Evolutionary conservation across 1,140 invertebrate species (phyloP), one percentile per base, ranked within the genome.

Genomic region (Megalopta genalis): DNA sequence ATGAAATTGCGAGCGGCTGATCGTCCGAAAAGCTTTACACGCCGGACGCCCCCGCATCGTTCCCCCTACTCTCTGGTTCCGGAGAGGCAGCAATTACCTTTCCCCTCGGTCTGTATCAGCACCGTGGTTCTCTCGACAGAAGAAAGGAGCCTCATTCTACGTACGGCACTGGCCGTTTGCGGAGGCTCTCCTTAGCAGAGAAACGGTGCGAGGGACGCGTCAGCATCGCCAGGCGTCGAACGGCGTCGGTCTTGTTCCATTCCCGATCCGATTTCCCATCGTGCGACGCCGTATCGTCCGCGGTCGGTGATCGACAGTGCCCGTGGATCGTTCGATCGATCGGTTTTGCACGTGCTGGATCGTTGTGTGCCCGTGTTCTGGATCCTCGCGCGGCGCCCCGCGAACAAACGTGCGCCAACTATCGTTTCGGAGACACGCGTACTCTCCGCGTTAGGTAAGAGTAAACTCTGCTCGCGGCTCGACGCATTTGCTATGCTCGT

Each of bases 61-160:
- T 42, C 59, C 12, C 23, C 68, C 49, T 63, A 39, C 49, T 57
- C 25, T 54, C 59, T 76, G 49, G 14, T 16, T 52, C 49, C 18
- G 3, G 16, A 4, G 4, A 4, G 1, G 32, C 1, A 18, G 49
- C 14, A 14, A 18, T n/a, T 63, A 63, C 59, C 81, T 6, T 32
- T 67, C 42, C 59, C 60, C 37, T 70, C 49, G 21, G 32, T 18
- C 68, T 54, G 27, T 46, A 59, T 27, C 69, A 78, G 37, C 23
- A 72, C 60, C 76, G 46, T 32, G 46, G 18, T 32, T 23, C 54
- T 7, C 3, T n/a, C 14, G 21, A 0, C 21, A 21, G 57, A 49
- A 71, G 52, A 66, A 77, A 83, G 80, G 87, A 74, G 42, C 77
- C 74, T 84, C 64, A 85, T 52, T 84, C 74, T 86, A 83, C 77